These are phyloP conservation scores for Tipula confusa DNA, from an alignment of 2,888 invertebrate species.

Conservation along the genomic window DNA sequence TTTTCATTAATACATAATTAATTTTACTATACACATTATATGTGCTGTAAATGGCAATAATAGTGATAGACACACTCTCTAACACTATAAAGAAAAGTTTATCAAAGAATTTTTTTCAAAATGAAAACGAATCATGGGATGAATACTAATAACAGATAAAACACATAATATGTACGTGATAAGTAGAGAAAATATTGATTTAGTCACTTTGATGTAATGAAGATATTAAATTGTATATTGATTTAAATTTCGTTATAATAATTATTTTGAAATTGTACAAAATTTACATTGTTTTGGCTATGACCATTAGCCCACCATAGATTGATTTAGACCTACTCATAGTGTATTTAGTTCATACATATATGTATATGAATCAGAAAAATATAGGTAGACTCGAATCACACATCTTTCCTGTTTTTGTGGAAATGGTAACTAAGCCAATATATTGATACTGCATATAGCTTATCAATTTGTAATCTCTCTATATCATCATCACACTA, in stretches of 20 bases:
- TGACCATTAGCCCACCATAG: no score
- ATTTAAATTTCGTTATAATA: not conserved
- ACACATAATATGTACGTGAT: constrained; percentile 32
- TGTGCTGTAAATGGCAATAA: not conserved
- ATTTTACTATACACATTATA: not conserved
- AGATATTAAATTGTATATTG: not conserved
- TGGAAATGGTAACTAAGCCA: not conserved
- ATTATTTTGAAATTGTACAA: no score
- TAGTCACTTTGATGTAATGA: not conserved
- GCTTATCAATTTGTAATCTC: not conserved
- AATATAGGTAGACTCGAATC: not conserved
- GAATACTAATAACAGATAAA: constrained; percentile 31
- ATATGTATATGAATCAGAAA: not conserved
- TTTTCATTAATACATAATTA: not conserved
- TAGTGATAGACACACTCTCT: not conserved
- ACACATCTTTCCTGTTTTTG: not conserved
- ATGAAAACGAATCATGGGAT: constrained; percentile 21
- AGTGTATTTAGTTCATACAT: no score
- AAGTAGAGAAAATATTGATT: constrained; percentile 32
- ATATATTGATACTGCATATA: not conserved
- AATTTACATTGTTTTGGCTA: no score
- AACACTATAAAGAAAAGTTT: no score
- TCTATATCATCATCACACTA: not conserved
- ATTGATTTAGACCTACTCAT: no score
- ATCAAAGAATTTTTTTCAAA: not conserved